Conservation (phyloP, 2,888 invertebrate species). For the Osmoderma eremita region DNA sequence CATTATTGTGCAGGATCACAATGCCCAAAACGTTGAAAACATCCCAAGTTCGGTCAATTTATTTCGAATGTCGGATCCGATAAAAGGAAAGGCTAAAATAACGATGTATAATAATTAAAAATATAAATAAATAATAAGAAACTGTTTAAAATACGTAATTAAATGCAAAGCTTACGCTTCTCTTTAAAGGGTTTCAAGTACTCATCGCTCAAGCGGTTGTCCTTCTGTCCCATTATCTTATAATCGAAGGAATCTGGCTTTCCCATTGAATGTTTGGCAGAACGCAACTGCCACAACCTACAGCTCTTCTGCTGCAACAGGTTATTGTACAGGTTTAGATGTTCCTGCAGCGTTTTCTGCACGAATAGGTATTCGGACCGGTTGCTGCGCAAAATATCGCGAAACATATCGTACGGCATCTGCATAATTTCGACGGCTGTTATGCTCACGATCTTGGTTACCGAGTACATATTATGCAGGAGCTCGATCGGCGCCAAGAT, state of each 20-base stretch:
- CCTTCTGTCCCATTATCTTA: constrained; percentile 37
- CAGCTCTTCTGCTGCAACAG: constrained; percentile 41
- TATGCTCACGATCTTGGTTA: constrained; percentile 39
- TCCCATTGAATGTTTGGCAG: constrained; percentile 40
- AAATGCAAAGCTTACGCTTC: constrained; percentile 35
- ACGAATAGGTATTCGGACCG: constrained; percentile 38
- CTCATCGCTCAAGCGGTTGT: constrained; percentile 11
- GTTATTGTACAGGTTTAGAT: constrained; percentile 36
- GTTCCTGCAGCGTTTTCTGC: constrained; percentile 36
- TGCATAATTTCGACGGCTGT: constrained; percentile 46
- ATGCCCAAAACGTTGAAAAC: no score
- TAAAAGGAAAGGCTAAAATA: no score
- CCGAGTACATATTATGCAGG: constrained; percentile 42
- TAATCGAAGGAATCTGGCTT: constrained; percentile 44
- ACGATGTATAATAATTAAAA: no score
- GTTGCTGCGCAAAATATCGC: constrained; percentile 35
- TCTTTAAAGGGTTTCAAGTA: constrained; percentile 38
- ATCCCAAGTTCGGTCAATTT: no score
- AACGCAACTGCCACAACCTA: constrained; percentile 42
- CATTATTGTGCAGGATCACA: no score
- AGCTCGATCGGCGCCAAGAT: constrained; percentile 45
- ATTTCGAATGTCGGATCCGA: no score
- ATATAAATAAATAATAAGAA: no score
- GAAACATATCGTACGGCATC: constrained; percentile 40
- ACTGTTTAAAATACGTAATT: constrained; percentile 1